These are phyloP conservation scores for Uloborus plumipes DNA, from an alignment of 2,888 invertebrate species.

Conservation along the genomic window DNA sequence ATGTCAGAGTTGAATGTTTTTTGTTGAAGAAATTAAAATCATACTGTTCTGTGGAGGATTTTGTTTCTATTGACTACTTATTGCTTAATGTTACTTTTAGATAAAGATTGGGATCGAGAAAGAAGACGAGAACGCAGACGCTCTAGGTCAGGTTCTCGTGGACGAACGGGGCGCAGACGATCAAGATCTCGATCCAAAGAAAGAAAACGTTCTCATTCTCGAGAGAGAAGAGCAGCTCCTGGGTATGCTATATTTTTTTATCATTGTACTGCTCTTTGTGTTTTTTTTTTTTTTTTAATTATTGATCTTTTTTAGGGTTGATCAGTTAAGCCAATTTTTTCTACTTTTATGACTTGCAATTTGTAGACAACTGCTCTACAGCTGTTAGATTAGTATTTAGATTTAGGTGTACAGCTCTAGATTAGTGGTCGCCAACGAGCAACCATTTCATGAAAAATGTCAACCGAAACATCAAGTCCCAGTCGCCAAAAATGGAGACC, in stretches of 20 bases:
- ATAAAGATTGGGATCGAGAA: slow-evolving; percentile 54
- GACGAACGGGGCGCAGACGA: slow-evolving; percentile 68
- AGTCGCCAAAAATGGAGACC: too few species aligned
- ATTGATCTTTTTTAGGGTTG: neutral
- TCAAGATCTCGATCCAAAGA: slow-evolving; percentile 56
- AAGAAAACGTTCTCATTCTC: slow-evolving; percentile 44
- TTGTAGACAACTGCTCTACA: too few species aligned
- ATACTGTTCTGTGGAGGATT: neutral
- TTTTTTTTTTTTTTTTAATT: neutral
- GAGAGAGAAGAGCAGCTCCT: slow-evolving; percentile 27
- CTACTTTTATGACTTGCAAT: too few species aligned
- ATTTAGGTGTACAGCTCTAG: too few species aligned
- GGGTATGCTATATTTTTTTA: neutral
- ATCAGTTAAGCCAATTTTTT: too few species aligned
- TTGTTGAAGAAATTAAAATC: neutral
- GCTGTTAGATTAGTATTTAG: too few species aligned
- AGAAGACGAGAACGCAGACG: slow-evolving; percentile 37
- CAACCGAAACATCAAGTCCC: too few species aligned
- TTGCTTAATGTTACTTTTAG: slow-evolving; percentile 13
- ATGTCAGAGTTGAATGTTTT: too few species aligned
- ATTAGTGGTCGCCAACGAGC: too few species aligned
- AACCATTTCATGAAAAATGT: too few species aligned
- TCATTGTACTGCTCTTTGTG: neutral
- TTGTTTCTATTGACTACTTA: slow-evolving; percentile 25
- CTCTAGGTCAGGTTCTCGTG: slow-evolving; percentile 71